Evolutionary conservation across 2,888 invertebrate species (phyloP).

Genomic region (Anthrax anthrax): DNA sequence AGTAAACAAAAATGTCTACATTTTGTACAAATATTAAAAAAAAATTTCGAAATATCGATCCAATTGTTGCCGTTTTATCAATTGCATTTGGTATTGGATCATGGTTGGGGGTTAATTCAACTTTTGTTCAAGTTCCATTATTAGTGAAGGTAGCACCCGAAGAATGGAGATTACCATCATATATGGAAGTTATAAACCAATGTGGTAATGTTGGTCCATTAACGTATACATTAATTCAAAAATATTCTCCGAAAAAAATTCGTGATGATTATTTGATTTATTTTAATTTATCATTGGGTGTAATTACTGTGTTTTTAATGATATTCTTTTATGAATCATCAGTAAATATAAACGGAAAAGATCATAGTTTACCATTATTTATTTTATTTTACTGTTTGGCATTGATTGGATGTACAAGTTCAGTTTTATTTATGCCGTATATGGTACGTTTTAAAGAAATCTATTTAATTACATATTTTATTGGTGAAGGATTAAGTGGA

Average conservation of each 20-base stretch:
- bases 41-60: slow-evolving; percentile 19
- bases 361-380: slow-evolving; percentile 45
- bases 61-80: slow-evolving; percentile 51
- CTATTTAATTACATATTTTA: slow-evolving; percentile 67
- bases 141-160: slow-evolving; percentile 70
- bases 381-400: slow-evolving; percentile 51
- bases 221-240: slow-evolving; percentile 43
- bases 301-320: slow-evolving; percentile 41
- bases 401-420: slow-evolving; percentile 55
- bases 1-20: too few species aligned
- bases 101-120: slow-evolving; percentile 80
- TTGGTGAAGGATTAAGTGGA: slow-evolving; percentile 71
- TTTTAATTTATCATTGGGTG: slow-evolving; percentile 39
- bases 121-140: slow-evolving; percentile 79
- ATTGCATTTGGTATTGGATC: slow-evolving; percentile 66
- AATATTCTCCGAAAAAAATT: slow-evolving; percentile 32
- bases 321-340: slow-evolving; percentile 46
- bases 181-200: slow-evolving; percentile 68
- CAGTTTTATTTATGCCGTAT: slow-evolving; percentile 74
- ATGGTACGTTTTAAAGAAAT: slow-evolving; percentile 57
- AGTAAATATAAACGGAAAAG: slow-evolving; percentile 35
- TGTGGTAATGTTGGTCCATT: slow-evolving; percentile 71
- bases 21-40: slow-evolving; percentile 14
- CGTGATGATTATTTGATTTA: slow-evolving; percentile 43
- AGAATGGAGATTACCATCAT: slow-evolving; percentile 72